Evolutionary conservation across 53 echinoderm and acorn worm species (phyloP).

Genomic region (Luidia sarsii): DNA sequence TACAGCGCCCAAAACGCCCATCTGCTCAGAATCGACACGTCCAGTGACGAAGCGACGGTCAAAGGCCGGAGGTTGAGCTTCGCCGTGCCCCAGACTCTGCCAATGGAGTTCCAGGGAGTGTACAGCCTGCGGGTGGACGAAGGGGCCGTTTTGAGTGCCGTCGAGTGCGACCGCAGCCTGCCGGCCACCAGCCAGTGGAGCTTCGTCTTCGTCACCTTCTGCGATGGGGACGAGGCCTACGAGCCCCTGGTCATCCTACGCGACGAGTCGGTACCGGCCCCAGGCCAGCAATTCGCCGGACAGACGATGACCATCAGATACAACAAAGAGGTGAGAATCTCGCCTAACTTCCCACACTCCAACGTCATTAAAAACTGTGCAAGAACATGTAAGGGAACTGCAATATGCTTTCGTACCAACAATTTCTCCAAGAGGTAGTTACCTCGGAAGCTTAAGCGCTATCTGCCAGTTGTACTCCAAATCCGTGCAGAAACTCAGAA

Average conservation of each 20-base stretch:
- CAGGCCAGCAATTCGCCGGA: constrained; percentile 35
- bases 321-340: constrained; percentile 14
- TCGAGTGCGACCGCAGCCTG: constrained; percentile 37
- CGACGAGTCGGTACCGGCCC: constrained; percentile 27
- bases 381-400: too few species aligned
- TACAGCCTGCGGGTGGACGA: constrained; percentile 48
- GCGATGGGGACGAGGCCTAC: constrained; percentile 11
- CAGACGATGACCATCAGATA: constrained; percentile 35
- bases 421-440: too few species aligned
- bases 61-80: constrained; percentile 40
- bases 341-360: too few species aligned
- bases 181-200: constrained; percentile 28
- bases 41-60: constrained; percentile 10
- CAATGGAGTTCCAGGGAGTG: constrained; percentile 24
- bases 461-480: too few species aligned
- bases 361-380: too few species aligned
- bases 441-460: too few species aligned
- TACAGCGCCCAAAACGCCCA: constrained; percentile 4
- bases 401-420: too few species aligned
- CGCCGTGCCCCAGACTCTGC: constrained; percentile 24
- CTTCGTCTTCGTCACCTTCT: constrained; percentile 42
- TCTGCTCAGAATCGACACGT: constrained; percentile 51
- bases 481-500: too few species aligned
- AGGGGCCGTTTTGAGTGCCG: constrained; percentile 43
- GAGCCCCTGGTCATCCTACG: constrained; percentile 29